Base-by-base conservation (phyloP, 2,113 vertebrate species). In the Dicaeum eximium region DNA sequence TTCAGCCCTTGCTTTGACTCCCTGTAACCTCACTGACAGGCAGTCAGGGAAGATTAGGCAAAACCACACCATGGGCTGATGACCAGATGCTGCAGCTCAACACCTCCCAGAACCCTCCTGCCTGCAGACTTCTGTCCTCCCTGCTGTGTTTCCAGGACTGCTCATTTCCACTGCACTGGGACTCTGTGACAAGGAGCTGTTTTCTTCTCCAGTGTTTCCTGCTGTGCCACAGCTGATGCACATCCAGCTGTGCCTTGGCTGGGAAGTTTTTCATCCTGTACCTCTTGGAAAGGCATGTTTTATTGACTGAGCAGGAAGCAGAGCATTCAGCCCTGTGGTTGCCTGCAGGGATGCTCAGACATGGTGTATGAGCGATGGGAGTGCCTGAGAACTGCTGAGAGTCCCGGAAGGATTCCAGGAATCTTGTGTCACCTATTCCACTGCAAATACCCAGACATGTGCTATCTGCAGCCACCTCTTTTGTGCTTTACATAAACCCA, bases 361-460 rank as follows among this genome's bases (percentile, higher is more conserved):
- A 9, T 2, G 0, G 3, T 30, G n/a, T 7, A 1, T 7, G n/a
- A 25, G 27, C 3, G 1, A 7, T 0, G 1, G 57, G 70, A 61
- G 37, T 7, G 30, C 9, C 0, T 53, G 6, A 45, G 54, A 56
- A 12, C 54, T 13, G 30, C 19, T 27, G 85, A 37, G 58, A 50
- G 44, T 1, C 1, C 23, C 7, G 44, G 53, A 38, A 75, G 25
- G 22, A 42, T 64, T 74, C 51, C 51, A 31, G 62, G 47, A 47
- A 58, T 72, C 54, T 21, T 8, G 8, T 50, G 14, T 30, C 35
- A 6, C 54, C 24, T 48, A 2, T 70, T 80, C 53, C 16, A 4
- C 62, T 54, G 50, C 57, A 78, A 18, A 51, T 6, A 31, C 2
- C 16, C 42, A 69, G 70, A 80, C 15, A 15, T 0, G 2, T 45